phyloP scores from a whole-genome alignment of 2,113 vertebrate genomes.

The Cyprinodon tularosa region DNA sequence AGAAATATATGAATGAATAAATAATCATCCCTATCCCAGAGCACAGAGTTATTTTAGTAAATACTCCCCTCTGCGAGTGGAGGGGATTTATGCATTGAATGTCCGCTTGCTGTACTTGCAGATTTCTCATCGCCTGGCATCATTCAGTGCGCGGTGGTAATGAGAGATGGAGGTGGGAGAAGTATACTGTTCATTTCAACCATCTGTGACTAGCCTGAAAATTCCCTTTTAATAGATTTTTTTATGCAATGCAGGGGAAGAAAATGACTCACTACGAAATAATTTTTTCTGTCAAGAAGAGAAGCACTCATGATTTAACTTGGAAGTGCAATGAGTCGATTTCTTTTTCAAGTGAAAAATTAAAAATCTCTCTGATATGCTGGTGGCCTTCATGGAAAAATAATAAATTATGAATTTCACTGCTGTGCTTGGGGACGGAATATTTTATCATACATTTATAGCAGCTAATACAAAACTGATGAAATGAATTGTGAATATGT shows the following conservation, averaged over 20 bases:
- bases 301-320: slow-evolving; percentile 3
- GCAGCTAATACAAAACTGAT: slow-evolving; percentile 6
- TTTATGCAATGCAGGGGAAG: slow-evolving; percentile 21
- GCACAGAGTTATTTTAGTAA: slow-evolving; percentile 25
- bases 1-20: slow-evolving; percentile 1
- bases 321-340: slow-evolving; percentile 9
- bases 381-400: slow-evolving; percentile 20
- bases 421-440: slow-evolving; percentile 19
- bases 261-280: slow-evolving; percentile 11
- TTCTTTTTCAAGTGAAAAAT: slow-evolving; percentile 33
- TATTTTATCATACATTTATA: slow-evolving; percentile 41
- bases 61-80: slow-evolving; percentile 17
- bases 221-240: slow-evolving; percentile 48
- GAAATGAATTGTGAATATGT: slow-evolving; percentile 8
- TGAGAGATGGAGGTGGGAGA: slow-evolving; percentile 63
- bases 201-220: slow-evolving; percentile 62
- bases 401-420: slow-evolving; percentile 39
- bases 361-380: slow-evolving; percentile 29
- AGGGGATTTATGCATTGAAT: slow-evolving; percentile 53
- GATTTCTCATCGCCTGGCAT: slow-evolving; percentile 60
- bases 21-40: slow-evolving; percentile 1
- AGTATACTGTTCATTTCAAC: slow-evolving; percentile 66
- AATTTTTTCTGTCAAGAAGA: slow-evolving; percentile 22
- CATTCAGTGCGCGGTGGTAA: slow-evolving; percentile 49
- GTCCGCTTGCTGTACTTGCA: slow-evolving; percentile 60